These are phyloP conservation scores for Hypanus sabinus DNA, from an alignment of 2,113 vertebrate species.

Conservation along the genomic window DNA sequence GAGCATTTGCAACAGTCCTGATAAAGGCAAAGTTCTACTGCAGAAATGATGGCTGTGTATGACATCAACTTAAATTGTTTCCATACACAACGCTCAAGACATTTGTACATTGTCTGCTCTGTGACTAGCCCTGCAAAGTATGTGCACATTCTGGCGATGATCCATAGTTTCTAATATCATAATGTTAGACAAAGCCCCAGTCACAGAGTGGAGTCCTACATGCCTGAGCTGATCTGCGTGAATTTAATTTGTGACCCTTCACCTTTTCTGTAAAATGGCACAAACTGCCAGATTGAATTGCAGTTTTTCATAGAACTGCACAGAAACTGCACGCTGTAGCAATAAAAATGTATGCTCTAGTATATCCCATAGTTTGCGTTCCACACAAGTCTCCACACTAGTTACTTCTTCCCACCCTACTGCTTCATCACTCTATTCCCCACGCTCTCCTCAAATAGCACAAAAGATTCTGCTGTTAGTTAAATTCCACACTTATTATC, in stretches of 20 bases:
- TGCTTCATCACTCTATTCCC: background rate
- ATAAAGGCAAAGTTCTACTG: background rate
- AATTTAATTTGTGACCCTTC: slow-evolving; percentile 16
- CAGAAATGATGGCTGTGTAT: background rate
- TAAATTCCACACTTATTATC: background rate
- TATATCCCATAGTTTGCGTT: background rate
- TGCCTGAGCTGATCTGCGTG: background rate
- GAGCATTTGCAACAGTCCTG: background rate
- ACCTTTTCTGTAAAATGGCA: background rate
- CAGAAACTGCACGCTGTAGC: background rate
- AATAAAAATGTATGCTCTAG: too few relatives aligned
- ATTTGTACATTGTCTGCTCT: background rate
- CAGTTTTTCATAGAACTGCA: background rate
- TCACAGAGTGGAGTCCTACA: background rate
- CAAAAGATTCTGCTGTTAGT: background rate
- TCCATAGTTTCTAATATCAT: background rate
- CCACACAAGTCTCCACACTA: background rate
- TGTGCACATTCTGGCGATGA: slow-evolving; percentile 15
- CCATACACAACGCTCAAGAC: background rate
- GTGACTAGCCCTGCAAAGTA: slow-evolving; percentile 8
- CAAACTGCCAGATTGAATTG: background rate
- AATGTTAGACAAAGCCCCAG: background rate
- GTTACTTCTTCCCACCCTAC: background rate
- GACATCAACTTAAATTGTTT: slow-evolving; percentile 14
- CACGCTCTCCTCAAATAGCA: background rate